A percentile compares a stretch with the other conserved stretches of the same genome.
phyloP scores from a whole-genome alignment of 2,797 vertebrate species.

The Sylvia borin region DNA sequence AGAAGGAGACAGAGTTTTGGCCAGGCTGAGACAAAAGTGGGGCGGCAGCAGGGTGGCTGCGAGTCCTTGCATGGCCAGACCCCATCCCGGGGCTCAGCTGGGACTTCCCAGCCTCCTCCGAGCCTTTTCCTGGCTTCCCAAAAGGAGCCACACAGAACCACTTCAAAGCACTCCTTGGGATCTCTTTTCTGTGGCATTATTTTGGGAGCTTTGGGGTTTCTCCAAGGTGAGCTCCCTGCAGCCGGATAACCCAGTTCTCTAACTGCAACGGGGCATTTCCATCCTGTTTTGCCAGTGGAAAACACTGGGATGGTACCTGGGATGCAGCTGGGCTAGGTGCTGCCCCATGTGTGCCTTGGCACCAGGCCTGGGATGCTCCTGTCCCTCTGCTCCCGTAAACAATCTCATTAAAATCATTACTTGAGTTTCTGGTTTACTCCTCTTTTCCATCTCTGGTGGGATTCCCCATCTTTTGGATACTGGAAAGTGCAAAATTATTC shows the following conservation, averaged over 20 bases:
- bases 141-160: background rate
- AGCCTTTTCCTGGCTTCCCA: fast-evolving
- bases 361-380: background rate
- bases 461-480: background rate
- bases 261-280: fast-evolving
- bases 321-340: background rate
- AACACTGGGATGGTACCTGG: background rate
- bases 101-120: background rate
- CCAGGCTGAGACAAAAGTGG: background rate
- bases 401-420: background rate
- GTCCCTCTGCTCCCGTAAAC: background rate
- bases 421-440: background rate
- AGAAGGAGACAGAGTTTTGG: background rate
- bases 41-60: fast-evolving
- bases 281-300: background rate
- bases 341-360: background rate
- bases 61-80: fast-evolving
- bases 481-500: background rate
- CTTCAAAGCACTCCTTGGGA: background rate
- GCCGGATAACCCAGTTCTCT: fast-evolving
- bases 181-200: fast-evolving
- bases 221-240: background rate
- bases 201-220: background rate
- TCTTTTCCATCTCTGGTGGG: background rate
- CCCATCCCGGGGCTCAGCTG: fast-evolving